A percentile compares a stretch with the other conserved stretches of the same genome.
Evolutionary conservation across 2,888 invertebrate species (phyloP).

Genomic region (Aelia acuminata): DNA sequence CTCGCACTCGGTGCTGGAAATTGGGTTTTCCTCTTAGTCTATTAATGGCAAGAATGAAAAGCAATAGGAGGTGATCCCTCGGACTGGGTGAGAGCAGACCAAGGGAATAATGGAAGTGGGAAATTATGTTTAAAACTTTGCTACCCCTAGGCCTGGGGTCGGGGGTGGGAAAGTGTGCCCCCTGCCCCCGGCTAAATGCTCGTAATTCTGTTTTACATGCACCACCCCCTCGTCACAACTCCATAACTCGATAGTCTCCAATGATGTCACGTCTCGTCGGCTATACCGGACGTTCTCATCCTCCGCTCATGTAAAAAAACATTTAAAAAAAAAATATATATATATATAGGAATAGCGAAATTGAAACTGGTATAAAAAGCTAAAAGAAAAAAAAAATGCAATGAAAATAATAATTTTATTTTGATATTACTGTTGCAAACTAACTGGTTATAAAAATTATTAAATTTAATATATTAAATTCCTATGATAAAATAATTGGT

Average conservation of each 20-base stretch:
- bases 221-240: conserved; percentile 17
- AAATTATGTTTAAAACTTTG: conserved; percentile 43
- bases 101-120: conserved; percentile 21
- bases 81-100: neutral
- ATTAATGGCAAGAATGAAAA: neutral
- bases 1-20: neutral
- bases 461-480: no score
- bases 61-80: neutral
- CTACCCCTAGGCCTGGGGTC: neutral
- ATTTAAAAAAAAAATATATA: no score
- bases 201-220: conserved; percentile 47
- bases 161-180: neutral
- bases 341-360: no score
- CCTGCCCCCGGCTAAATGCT: neutral
- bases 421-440: no score
- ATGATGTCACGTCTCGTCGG: neutral
- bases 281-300: neutral
- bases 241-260: neutral
- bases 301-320: neutral
- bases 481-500: no score
- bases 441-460: no score
- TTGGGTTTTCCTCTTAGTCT: neutral
- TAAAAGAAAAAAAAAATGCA: no score
- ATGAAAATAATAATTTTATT: no score
- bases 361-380: no score